These are phyloP conservation scores for Caloenas nicobarica DNA, from an alignment of 2,113 vertebrate genomes.

Conservation along the genomic window DNA sequence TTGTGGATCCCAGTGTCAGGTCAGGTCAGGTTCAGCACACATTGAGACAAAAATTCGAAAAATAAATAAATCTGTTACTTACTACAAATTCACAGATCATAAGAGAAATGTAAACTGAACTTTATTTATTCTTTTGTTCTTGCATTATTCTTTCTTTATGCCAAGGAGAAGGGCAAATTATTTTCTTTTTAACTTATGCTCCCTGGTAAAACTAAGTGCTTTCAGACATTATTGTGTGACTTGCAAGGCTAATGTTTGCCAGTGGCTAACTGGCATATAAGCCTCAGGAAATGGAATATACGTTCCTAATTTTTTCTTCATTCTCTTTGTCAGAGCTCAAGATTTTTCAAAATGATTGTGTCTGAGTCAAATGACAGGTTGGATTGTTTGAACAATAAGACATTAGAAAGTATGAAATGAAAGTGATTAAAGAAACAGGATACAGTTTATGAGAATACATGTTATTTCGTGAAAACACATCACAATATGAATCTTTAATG, in stretches of 20 bases:
- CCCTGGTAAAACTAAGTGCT: background rate
- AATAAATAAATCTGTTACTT: background rate
- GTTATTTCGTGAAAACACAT: background rate
- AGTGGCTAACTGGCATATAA: background rate
- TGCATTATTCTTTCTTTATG: background rate
- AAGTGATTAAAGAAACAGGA: background rate
- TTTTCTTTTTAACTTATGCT: background rate
- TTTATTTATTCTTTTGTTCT: background rate
- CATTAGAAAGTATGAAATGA: background rate
- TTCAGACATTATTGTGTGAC: background rate
- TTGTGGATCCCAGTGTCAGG: background rate
- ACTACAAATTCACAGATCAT: background rate
- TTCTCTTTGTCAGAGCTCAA: background rate
- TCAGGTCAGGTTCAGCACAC: background rate
- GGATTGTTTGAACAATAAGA: background rate
- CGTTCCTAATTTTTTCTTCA: background rate
- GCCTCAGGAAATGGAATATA: background rate
- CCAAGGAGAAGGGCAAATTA: background rate
- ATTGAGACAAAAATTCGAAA: background rate
- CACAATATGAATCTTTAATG: background rate
- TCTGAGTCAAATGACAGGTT: background rate
- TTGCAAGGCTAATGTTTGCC: background rate
- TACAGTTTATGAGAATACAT: background rate
- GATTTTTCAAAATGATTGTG: background rate
- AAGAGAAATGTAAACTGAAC: background rate